Evolutionary conservation across 2,113 vertebrate genomes (phyloP), one percentile per base, ranked within the genome.

Genomic region (Solea senegalensis): DNA sequence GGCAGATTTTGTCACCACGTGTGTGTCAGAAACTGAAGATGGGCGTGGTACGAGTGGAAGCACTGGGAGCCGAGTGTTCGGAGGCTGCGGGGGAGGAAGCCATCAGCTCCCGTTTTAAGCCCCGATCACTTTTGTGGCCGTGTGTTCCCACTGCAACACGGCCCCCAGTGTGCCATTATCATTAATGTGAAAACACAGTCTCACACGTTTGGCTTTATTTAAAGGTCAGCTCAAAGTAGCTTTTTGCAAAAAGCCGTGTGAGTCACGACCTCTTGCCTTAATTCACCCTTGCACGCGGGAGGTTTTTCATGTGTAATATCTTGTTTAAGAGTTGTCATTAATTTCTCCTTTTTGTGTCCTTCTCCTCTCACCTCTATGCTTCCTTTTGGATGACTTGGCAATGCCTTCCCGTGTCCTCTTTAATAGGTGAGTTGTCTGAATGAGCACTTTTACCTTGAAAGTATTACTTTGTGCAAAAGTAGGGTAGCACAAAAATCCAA

Each of bases 341-440:
- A 89, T 83, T 72, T 75, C 9, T 66, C 9, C 57, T 46, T 54
- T 60, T 57, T 39, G 65, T 45, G 2, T 62, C 50, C 40, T 56
- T 14, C 61, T 0, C 67, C 45, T 76, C 65, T 69, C 61, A 65
- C 9, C 41, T 5, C 34, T 59, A 16, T 9, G 54, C 74, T 56
- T 72, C 50, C 65, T 45, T n/a, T 7, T 62, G 52, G 67, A 66
- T 69, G 61, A 2, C 55, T 60, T 21, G 28, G 0, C 54, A 12
- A 48, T 67, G 27, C 69, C 15, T 65, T 66, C 13, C 49, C 52
- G 56, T 6, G 43, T 46, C 61, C 27, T 52, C 74, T 63, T 78
- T 65, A 74, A 63, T 71, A 93, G 92, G 92, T 93, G 89, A 93
- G 93, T 84, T 51, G 54, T 74, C 51, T 55, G 26, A 55, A 5